phyloP scores from a whole-genome alignment of 2,888 invertebrate species.

The Dryobotodes eremita region DNA sequence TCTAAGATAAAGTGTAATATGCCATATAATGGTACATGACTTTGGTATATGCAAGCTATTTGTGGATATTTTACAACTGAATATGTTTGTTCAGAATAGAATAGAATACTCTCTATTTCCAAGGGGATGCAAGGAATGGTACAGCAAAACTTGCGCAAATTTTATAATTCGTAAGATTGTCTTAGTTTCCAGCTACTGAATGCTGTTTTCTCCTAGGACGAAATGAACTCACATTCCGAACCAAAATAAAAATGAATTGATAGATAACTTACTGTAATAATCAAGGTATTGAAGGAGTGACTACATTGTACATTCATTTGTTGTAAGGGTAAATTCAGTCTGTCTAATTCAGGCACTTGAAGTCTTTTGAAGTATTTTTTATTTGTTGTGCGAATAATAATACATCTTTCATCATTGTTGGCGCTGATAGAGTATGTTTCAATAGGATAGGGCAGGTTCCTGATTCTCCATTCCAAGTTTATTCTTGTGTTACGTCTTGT shows the following conservation, averaged over 20 bases:
- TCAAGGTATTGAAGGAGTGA: constrained; percentile 94
- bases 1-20: too few species aligned
- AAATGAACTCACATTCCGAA: background rate
- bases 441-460: constrained; percentile 94
- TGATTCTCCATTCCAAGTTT: constrained; percentile 95
- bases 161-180: background rate
- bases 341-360: constrained; percentile 92
- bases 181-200: background rate
- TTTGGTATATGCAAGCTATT: background rate
- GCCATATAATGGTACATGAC: background rate
- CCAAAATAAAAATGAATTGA: background rate
- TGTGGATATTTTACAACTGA: background rate
- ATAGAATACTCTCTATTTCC: too few species aligned
- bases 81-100: background rate
- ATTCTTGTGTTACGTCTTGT: constrained; percentile 93
- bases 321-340: constrained; percentile 91
- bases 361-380: constrained; percentile 96
- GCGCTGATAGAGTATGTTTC: constrained; percentile 93
- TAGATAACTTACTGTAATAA: constrained; percentile 91
- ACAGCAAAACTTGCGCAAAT: background rate
- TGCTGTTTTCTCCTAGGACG: background rate
- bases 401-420: constrained; percentile 91
- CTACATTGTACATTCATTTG: constrained; percentile 92
- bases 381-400: constrained; percentile 94
- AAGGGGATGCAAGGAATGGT: background rate